Evolutionary conservation across 1,140 invertebrate species (phyloP), one percentile per base, ranked within the genome.

Genomic region (Sweltsa coloradensis): DNA sequence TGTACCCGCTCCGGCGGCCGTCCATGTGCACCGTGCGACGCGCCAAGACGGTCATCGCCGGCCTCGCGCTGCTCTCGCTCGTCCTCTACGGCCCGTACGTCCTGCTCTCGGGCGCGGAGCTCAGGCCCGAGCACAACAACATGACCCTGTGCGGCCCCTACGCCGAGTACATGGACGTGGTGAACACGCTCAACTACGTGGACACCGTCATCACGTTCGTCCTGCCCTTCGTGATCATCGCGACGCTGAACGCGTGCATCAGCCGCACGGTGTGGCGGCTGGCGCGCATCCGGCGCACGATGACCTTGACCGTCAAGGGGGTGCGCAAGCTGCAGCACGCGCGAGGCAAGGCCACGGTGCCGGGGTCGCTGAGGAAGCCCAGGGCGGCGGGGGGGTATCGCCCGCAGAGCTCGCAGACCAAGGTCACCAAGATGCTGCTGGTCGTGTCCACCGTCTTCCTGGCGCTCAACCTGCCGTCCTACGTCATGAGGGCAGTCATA

Each of bases 361-460:
- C 22, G 16, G 14, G 50, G 41, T 11, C 49, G 45, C 47, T 43
- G 53, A 55, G 7, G 51, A 54, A 5, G 47, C 46, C 0, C 56
- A 13, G 52, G 51, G 16, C 43, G 16, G 36, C 47, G 22, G 36
- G 57, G 3, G 52, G 50, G 7, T 51, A 52, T 3, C 49, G 55
- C 0, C 45, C 48, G 3, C 49, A 44, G 22, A 58, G 72, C 23
- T 75, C 77, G 16, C 78, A 83, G 54, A 64, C 70, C 3, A 83
- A 81, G 57, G 75, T 89, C 9, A 89, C 84, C 3, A 79, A 84
- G 60, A 89, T 88, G 79, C 69, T 90, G 9, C 68, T 91, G 0
- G 66, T 88, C 18, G 83, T 89, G 5, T 87, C 85, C 1, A 78
- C 78, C 2, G 80, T 84, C 1, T 91, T 88, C 61, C 74, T 90